Base-by-base conservation (phyloP, 2,888 invertebrate genomes). In the Disparrhopalites patrizii region DNA sequence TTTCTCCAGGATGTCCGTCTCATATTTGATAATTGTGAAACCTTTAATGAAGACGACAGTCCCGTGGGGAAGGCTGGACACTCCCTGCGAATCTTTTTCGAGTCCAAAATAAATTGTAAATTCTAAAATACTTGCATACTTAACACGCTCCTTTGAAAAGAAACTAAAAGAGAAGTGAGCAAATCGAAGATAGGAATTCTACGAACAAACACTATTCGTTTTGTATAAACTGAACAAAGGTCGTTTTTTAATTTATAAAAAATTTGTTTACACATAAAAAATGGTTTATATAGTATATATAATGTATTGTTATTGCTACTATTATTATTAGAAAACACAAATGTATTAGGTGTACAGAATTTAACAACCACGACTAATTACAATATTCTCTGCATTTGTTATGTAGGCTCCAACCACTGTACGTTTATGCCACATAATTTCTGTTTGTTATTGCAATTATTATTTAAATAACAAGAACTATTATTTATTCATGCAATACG, bases 1-100 rank as follows among this genome's bases (percentile, higher is more conserved):
- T 98, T 97, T 82, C 90, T 91, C 67, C 83, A 87, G 1, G 97
- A 98, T 82, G 90, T 94, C 23, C 86, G 93, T 8, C 88, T 94
- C 74, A 95, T 98, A 77, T 97, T 98, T 83, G 90, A 91, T 81
- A 98, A 98, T 82, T 98, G 98, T 80, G 94, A 95, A 79, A 91
- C 91, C 62, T 98, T 97, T 82, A 98, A 98, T 80, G 97, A 98
- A 79, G 98, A 98, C 79, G 94, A 97, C 81, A 95, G 95, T 75
- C 94, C 95, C 0, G 96, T 98, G 50, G 98, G 97, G 1, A 90
- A 93, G 77, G 96, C 97, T 15, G 97, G 97, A 0, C 95, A 95
- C 80, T 87, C 86, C 77, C 89, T 97, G 89, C 82, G 94, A 30
- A 88, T 88, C 79, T 95, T 91, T 84, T 97, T 97, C 80, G 93